Percentiles rank a stretch among this genome's conserved stretches.
Conservation (phyloP, 2,888 invertebrate genomes). For the Gandaritis pyraliata region DNA sequence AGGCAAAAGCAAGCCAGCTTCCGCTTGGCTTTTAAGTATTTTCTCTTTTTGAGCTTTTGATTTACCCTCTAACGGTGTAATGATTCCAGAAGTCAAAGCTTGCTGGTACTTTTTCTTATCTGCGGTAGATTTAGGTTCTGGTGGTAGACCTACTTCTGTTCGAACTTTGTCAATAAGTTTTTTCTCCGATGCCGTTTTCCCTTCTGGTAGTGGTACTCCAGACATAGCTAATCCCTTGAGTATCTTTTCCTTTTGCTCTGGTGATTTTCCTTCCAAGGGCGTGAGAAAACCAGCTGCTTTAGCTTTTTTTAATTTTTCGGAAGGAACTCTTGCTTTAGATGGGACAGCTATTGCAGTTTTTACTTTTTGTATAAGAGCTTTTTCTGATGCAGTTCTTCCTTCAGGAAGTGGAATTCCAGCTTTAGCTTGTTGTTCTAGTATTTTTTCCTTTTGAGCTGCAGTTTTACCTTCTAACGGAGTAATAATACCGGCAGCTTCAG, state of each 20-base stretch:
- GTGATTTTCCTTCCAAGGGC: slow-evolving; percentile 42
- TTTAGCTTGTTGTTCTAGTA: slow-evolving; percentile 36
- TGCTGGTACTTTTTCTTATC: slow-evolving; percentile 47
- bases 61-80: slow-evolving; percentile 54
- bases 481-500: slow-evolving; percentile 25
- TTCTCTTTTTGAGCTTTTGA: slow-evolving; percentile 45
- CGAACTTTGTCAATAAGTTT: slow-evolving; percentile 43
- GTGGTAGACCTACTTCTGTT: slow-evolving; percentile 41
- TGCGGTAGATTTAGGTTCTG: slow-evolving; percentile 41
- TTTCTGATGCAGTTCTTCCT: slow-evolving; percentile 33
- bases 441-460: slow-evolving; percentile 44
- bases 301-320: slow-evolving; percentile 43
- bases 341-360: slow-evolving; percentile 20
- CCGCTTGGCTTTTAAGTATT: slow-evolving; percentile 42
- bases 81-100: slow-evolving; percentile 48
- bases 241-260: slow-evolving; percentile 48
- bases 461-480: slow-evolving; percentile 43
- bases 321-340: slow-evolving; percentile 25
- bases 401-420: slow-evolving; percentile 42
- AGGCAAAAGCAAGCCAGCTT: slow-evolving; percentile 46
- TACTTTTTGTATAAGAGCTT: slow-evolving; percentile 1
- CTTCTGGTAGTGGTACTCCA: slow-evolving; percentile 42
- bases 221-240: slow-evolving; percentile 42
- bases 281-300: slow-evolving; percentile 24
- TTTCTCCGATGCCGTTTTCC: slow-evolving; percentile 44